Evolutionary conservation across 2,113 vertebrate species (phyloP), one percentile per base, ranked within the genome.

Genomic region (Pagrus major): DNA sequence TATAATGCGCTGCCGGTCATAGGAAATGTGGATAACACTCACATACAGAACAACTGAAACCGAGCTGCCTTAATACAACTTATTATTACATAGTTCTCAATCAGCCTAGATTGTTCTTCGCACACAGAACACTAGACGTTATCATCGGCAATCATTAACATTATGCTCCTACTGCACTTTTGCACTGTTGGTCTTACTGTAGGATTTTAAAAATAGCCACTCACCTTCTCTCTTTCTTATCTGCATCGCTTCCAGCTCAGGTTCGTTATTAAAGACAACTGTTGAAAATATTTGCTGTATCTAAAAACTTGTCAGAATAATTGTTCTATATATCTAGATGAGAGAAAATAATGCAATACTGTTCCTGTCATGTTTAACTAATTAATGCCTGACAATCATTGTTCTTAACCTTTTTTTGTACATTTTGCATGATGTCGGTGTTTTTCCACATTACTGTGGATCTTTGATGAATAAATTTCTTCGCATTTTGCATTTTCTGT

Each of bases 341-440:
- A 31, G 54, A 63, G 58, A 56, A 66, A 59, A 52, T 81, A 41
- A 78, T 54, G n/a, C 3, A 63, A 52, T 9, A 49, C 21, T 56
- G 5, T 46, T 65, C 18, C 27, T 31, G 35, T 70, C 51, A n/a
- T 60, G 16, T 59, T 54, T 35, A 8, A 78, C 71, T 80, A 71
- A 86, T 76, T 75, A 78, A 76, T 68, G 66, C 64, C 63, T 80
- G 86, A 90, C 87, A 90, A 90, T 91, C 85, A 61, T 25, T 81
- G 49, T 75, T 46, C 3, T 63, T 49, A 58, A 67, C 42, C 33
- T 12, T 47, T 18, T 55, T 81, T 61, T 86, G 39, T 85, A 71
- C 1, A 83, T 80, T 75, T 72, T 80, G 68, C 73, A 76, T 79
- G 60, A 42, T 77, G 55, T 86, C 10, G 35, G 7, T 81, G 35